Evolutionary conservation across 2,113 vertebrate species (phyloP).

Genomic region (Patagioenas fasciata): DNA sequence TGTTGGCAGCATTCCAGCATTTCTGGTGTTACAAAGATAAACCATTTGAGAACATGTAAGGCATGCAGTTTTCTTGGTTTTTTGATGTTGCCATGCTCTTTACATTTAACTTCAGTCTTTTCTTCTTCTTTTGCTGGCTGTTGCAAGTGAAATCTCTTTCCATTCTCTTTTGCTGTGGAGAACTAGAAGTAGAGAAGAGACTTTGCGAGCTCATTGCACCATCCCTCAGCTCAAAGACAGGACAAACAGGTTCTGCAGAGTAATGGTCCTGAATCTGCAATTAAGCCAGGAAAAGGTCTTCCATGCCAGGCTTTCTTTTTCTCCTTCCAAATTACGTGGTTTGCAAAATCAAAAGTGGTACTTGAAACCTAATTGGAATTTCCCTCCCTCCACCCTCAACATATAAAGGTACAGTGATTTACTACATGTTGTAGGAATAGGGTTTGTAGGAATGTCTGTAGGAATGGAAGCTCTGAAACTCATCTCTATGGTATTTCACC

Average conservation of each 20-base stretch:
- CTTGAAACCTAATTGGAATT: background rate
- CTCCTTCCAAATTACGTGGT: background rate
- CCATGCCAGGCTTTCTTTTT: background rate
- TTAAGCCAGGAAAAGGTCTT: background rate
- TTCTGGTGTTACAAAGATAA: constrained; percentile 31
- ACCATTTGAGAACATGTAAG: background rate
- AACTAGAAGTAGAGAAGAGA: background rate
- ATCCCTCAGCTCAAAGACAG: background rate
- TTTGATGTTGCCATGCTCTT: constrained; percentile 10
- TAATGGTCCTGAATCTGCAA: background rate
- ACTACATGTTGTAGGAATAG: background rate
- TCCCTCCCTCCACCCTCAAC: background rate
- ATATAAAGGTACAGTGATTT: background rate
- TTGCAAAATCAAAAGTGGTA: background rate
- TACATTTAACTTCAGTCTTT: background rate
- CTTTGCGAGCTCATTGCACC: background rate
- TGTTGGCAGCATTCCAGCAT: constrained; percentile 16
- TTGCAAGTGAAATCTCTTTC: background rate
- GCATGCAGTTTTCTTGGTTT: background rate
- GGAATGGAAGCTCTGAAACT: background rate
- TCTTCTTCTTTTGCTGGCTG: background rate
- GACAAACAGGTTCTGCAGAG: constrained; percentile 7
- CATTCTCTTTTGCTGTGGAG: background rate
- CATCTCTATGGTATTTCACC: background rate
- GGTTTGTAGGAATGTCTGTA: background rate